Base-by-base conservation (phyloP, 2,113 vertebrate species). In the Microcebus ravelobensis region DNA sequence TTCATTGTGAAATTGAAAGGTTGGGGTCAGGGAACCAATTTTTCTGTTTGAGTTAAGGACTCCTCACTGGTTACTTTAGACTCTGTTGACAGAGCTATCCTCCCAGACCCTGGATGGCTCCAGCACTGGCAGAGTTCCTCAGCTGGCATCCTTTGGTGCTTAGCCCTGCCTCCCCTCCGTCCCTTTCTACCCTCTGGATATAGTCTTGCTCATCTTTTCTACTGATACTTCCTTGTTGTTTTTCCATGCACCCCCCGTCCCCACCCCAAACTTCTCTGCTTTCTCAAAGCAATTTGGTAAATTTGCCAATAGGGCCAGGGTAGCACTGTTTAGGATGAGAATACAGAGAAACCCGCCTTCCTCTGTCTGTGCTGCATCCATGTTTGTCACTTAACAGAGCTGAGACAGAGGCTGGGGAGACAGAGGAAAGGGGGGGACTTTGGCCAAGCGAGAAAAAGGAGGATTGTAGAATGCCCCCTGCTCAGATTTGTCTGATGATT, bases 141-240 rank as follows among this genome's bases (percentile, higher is more conserved):
- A 4, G 39, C 1, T 17, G 1, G 6, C 0, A 5, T 52, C 4
- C 63, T 36, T 27, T 8, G 45, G 65, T 7, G 36, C 39, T 10
- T 10, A 29, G 6, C 59, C 25, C 36, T 57, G 39, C 12, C 27
- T 42, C 59, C 31, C 17, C 29, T 13, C 27, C 4, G 0, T 21
- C 8, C 2, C 2, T 70, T 11, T 79, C 39, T 34, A 1, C 42
- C 36, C 52, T 77, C 63, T 45, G 5, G 57, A 42, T n/a, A 29
- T 52, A 18, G 31, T 20, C n/a, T 74, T 73, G 3, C 73, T 82
- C 14, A 11, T 12, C 52, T 61, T 86, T 81, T 39, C 73, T 57
- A 0, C 15, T 8, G 6, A 45, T 6, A 3, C 13, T 15, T 48
- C 34, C 68, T 63, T 55, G 3, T 9, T 29, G 8, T 71, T 82